A percentile compares a stretch with the other conserved stretches of the same genome.
phyloP scores from a whole-genome alignment of 2,113 vertebrate species.

The Illadopsis cleaveri region DNA sequence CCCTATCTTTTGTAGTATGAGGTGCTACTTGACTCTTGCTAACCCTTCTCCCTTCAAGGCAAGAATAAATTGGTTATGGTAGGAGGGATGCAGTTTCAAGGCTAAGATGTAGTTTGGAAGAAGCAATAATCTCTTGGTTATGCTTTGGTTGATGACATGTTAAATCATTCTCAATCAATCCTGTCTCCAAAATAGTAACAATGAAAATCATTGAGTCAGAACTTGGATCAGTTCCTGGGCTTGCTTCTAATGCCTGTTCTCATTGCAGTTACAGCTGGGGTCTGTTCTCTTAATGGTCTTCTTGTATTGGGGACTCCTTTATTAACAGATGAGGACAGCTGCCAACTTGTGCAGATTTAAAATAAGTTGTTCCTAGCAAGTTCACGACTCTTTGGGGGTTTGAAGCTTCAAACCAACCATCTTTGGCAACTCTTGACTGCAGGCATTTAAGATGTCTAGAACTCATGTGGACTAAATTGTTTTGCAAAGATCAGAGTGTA shows the following conservation, averaged over 20 bases:
- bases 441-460: neutral
- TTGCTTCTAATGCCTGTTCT: neutral
- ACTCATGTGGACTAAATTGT: neutral
- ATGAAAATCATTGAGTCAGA: neutral
- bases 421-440: neutral
- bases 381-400: neutral
- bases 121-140: neutral
- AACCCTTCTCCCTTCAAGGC: neutral
- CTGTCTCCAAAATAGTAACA: neutral
- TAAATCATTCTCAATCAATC: neutral
- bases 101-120: neutral
- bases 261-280: neutral
- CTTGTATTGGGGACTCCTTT: neutral
- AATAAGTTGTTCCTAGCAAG: neutral
- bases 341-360: neutral
- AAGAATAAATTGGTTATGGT: neutral
- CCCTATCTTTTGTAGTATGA: neutral
- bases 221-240: neutral
- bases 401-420: neutral
- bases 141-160: neutral
- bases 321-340: neutral
- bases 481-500: neutral
- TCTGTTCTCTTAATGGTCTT: neutral
- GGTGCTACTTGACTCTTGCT: neutral
- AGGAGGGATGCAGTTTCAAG: neutral